Percentiles rank a stretch among this genome's conserved stretches.
These are phyloP conservation scores for Calameuta idolon DNA, from an alignment of 2,888 invertebrate species.

Conservation along the genomic window DNA sequence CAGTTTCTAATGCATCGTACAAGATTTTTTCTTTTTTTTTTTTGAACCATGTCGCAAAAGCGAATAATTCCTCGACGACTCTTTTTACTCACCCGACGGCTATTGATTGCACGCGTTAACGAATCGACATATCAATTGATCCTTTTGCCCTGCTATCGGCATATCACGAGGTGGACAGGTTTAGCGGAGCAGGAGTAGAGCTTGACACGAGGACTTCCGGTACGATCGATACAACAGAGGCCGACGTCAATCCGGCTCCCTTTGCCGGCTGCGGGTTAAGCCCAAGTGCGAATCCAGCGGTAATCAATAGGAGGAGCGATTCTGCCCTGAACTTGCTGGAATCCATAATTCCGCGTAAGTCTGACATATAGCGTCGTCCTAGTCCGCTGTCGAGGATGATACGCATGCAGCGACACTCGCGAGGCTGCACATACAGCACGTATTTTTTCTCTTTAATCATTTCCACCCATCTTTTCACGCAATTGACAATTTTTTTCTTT, in stretches of 20 bases:
- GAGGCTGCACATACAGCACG: not conserved
- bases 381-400: not conserved
- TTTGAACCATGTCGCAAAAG: not conserved
- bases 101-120: not conserved
- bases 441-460: not conserved
- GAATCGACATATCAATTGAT: not conserved
- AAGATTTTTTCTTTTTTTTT: not conserved
- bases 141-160: not conserved
- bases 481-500: not conserved
- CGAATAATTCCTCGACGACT: not conserved
- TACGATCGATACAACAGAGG: constrained; percentile 13
- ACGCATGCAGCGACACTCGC: not conserved
- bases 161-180: not conserved
- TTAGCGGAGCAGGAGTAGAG: not conserved
- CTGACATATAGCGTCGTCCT: not conserved
- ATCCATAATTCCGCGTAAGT: not conserved
- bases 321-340: not conserved
- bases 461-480: not conserved
- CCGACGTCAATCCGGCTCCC: constrained; percentile 11
- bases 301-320: constrained; percentile 5
- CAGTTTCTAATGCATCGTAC: not conserved
- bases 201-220: constrained; percentile 13
- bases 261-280: not conserved
- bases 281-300: constrained; percentile 7
- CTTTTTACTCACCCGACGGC: not conserved